Base-by-base conservation (phyloP, 2,888 invertebrate species). In the Orthonychiurus folsomi region DNA sequence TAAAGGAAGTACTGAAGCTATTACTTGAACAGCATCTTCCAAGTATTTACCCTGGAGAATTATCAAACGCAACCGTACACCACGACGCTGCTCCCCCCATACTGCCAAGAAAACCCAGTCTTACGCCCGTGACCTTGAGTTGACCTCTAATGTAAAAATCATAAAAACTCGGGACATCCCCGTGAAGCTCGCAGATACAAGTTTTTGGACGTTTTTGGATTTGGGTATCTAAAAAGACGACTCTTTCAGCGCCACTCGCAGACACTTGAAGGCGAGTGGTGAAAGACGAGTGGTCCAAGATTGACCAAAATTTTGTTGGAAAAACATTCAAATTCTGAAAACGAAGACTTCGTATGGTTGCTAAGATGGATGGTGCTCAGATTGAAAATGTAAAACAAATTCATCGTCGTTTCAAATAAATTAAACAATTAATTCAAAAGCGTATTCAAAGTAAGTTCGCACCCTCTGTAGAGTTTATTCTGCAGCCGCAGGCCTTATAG, bases 51-150 rank as follows among this genome's bases (percentile, higher is more conserved):
- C 55, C 59, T 50, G 60, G 52, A 5, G 59, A 59, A 18, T 21
- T 54, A 3, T 9, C 21, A 2, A 63, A 63, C n/a, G 55, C 56
- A 1, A 47, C 50, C n/a, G 60, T 60, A 20, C 60, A 63, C 27
- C 60, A 63, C n/a, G 60, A 63, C 27, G 47, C 15, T 21, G 55
- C 59, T 1, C 58, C 59, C n/a, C 63, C 59, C 37, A 9, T 28
- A 60, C 52, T 2, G 53, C 57, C 1, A 28, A 37, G 27, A n/a
- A 28, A 18, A 57, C 52, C 24, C 3, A 50, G 56, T 1, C 5
- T 15, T 55, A 55, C 48, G 60, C 60, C 28, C 12, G n/a, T 28
- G 37, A 54, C 21, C 23, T 60, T 18, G n/a, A 55, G 20, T 27
- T 28, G n/a, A 60, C 23, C 23, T 50, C 55, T 24, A 55, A 55